Evolutionary conservation across 1,140 invertebrate genomes (phyloP), one percentile per base, ranked within the genome.

Genomic region (Pogonomyrmex californicus): DNA sequence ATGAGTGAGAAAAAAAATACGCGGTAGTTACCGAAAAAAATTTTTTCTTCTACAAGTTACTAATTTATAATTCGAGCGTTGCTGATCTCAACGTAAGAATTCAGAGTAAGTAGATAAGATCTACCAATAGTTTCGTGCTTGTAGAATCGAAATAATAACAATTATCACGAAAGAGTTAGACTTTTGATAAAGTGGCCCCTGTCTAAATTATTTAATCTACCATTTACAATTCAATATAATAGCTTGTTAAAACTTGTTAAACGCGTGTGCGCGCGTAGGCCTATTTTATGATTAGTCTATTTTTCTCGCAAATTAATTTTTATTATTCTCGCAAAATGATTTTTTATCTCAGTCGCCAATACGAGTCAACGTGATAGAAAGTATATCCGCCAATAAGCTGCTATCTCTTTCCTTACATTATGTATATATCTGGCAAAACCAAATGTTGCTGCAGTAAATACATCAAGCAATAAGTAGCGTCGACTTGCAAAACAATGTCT

Each of bases 261-360:
- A 86, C 12, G 65, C n/a, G 65, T n/a, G 41, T 68, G 12, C 36
- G 36, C 36, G 36, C 23, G 58, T 90, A 89, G 89, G 91, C 90
- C 90, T 91, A 91, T 73, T 88, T 73, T 88, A 36, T 60, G 70
- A 47, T 83, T 82, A 56, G 54, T 91, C 90, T 88, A 73, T 92
- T 92, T 89, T 88, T 89, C 83, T 90, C 71, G 56, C 68, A 87
- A 88, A 86, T 68, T 85, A 91, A 79, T 76, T 73, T 60, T 91
- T 88, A 73, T 92, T 92, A 90, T 88, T 89, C 83, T 90, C 71
- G 51, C 68, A 87, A 88, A 86, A 68, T 85, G 91, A 79, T 76
- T 73, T 56, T 70, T 78, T 66, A 10, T 68, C 51, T 60, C n/a
- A 87, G 85, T 90, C 81, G 89, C 86, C 86, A 87, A 90, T 90